Evolutionary conservation across 1,140 invertebrate genomes (phyloP).

Genomic region (Branchinecta lindahli): DNA sequence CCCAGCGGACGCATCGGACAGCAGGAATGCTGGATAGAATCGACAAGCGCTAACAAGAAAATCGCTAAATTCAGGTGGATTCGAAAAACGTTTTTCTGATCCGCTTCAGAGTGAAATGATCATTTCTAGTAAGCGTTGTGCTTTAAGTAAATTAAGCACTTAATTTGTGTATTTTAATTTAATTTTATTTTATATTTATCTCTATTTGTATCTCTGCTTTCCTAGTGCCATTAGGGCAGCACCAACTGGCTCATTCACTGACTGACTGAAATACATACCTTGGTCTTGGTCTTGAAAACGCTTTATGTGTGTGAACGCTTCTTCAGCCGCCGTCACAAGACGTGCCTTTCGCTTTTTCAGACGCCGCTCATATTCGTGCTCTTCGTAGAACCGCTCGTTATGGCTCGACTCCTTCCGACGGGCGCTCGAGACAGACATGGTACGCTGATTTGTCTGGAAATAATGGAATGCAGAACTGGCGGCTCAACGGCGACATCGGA

Average conservation of each 20-base stretch:
- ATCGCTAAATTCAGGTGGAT: too few species aligned
- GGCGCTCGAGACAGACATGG: slow-evolving; percentile 22
- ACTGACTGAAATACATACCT: slow-evolving; percentile 24
- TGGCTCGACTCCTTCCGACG: slow-evolving; percentile 66
- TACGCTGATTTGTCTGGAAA: background rate
- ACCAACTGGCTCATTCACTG: too few species aligned
- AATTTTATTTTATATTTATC: slow-evolving; percentile 14
- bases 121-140: too few species aligned
- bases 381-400: slow-evolving; percentile 93
- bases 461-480: background rate
- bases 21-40: too few species aligned
- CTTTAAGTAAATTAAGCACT: too few species aligned
- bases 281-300: slow-evolving; percentile 37
- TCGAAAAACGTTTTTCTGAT: too few species aligned
- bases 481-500: too few species aligned
- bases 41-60: too few species aligned
- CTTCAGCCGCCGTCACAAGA: slow-evolving; percentile 80
- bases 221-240: too few species aligned
- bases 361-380: slow-evolving; percentile 86
- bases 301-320: slow-evolving; percentile 90
- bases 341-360: slow-evolving; percentile 77
- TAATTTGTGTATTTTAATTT: background rate
- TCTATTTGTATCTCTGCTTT: too few species aligned
- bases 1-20: too few species aligned
- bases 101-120: too few species aligned